phyloP scores from a whole-genome alignment of 2,113 vertebrate species.

The Etia nguti region DNA sequence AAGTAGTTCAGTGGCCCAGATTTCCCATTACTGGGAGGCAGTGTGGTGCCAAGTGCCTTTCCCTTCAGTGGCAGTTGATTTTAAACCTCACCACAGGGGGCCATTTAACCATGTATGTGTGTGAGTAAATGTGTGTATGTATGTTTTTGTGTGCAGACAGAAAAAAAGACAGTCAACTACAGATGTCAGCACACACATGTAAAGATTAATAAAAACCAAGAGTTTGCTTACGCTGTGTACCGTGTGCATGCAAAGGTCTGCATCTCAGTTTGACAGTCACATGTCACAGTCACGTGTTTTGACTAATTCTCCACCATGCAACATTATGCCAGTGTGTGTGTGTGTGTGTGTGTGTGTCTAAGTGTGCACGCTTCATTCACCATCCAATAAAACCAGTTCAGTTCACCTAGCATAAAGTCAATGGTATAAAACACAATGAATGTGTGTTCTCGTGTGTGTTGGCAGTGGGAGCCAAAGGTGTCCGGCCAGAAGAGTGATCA shows the following conservation, averaged over 20 bases:
- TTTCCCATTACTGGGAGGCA: not conserved
- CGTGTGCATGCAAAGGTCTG: not conserved
- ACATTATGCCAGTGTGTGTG: not conserved
- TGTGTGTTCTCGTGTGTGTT: not conserved
- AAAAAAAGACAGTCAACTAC: not conserved
- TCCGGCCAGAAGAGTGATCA: conserved; percentile 37
- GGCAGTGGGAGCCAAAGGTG: conserved; percentile 1
- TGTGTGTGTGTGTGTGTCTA: not conserved
- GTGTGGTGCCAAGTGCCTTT: conserved; percentile 12
- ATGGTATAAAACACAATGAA: not conserved
- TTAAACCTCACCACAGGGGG: conserved; percentile 20
- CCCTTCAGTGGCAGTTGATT: conserved; percentile 3
- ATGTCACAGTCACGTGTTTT: not conserved
- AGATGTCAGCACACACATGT: not conserved
- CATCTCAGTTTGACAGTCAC: not conserved
- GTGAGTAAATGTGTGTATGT: not conserved
- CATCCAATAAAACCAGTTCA: not conserved
- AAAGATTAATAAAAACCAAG: not conserved
- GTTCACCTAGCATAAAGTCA: not conserved
- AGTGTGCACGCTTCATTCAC: not conserved
- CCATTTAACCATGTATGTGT: not conserved
- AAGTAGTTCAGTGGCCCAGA: conserved; percentile 6
- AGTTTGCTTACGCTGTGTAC: not conserved
- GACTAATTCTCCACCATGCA: not conserved
- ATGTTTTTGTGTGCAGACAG: not conserved